Conservation (phyloP, 2,797 vertebrate genomes). For the Enoplosus armatus region DNA sequence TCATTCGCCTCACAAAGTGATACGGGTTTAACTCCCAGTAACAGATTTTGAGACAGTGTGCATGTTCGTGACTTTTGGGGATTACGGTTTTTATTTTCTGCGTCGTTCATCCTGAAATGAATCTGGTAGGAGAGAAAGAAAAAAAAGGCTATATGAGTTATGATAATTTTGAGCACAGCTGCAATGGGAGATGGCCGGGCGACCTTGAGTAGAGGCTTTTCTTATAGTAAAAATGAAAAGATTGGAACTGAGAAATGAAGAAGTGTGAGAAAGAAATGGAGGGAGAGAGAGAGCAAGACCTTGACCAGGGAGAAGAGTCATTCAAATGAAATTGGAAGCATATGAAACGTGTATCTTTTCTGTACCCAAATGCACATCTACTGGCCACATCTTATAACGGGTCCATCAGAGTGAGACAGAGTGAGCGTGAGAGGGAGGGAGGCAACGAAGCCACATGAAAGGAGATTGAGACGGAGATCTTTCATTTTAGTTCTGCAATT, state of each 20-base stretch:
- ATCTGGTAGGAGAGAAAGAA: conserved; percentile 64
- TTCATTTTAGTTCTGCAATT: conserved; percentile 70
- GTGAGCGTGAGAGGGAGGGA: conserved; percentile 66
- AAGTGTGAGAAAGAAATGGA: conserved; percentile 68
- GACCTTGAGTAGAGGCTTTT: conserved; percentile 81
- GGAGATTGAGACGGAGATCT: conserved; percentile 71
- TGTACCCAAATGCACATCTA: conserved; percentile 75
- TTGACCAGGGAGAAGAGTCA: conserved; percentile 78
- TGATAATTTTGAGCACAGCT: conserved; percentile 83
- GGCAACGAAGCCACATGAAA: conserved; percentile 77
- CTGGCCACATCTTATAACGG: conserved; percentile 75
- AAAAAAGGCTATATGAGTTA: conserved; percentile 76
- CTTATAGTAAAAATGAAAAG: conserved; percentile 85
- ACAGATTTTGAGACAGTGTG: conserved; percentile 80
- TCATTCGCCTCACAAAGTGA: conserved; percentile 77
- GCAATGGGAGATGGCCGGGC: conserved; percentile 63
- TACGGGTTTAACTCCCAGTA: conserved; percentile 78
- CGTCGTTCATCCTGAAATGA: conserved; percentile 84
- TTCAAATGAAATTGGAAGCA: conserved; percentile 83
- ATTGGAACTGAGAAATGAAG: conserved; percentile 94
- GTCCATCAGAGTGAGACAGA: conserved; percentile 67
- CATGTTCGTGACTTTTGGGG: conserved; percentile 76
- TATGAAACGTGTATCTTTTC: conserved; percentile 75
- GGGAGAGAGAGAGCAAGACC: conserved; percentile 72
- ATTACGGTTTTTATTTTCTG: conserved; percentile 80